Base-by-base conservation (phyloP, 37 sponge, comb jelly and placozoan genomes). In the Tethya wilhelma region DNA sequence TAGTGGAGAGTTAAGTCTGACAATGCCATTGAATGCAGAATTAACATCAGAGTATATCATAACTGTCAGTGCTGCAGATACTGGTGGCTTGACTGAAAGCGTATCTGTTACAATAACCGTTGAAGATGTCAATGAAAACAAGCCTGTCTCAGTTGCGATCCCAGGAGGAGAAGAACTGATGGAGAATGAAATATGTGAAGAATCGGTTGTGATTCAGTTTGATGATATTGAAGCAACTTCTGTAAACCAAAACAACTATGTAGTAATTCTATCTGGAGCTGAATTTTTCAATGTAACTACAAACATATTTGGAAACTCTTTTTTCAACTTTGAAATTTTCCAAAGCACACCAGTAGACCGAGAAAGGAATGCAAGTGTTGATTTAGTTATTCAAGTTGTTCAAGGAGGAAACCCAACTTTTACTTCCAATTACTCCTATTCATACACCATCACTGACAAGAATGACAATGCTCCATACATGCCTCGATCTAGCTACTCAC, bases 381-480 rank as follows among this genome's bases (percentile, higher is more conserved):
- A 46, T 28, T 17, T 81, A 7, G 30, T 56, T 29, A 2, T 81
- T 8, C 25, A 69, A 2, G 4, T 70, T 17, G 44, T 42, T 30
- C 72, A 69, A 39, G 33, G 58, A 42, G 71, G 71, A 28, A 37
- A 70, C 44, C 81, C 81, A 5, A 0, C 59, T 3, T 25, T 81
- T 4, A 33, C 4, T 1, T 3, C 26, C 23, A 57, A 23, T 17
- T 22, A 59, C 2, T 11, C 14, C 4, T 3, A 22, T 34, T 75
- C 38, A 9, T 1, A 75, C 17, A 31, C 56, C 7, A 22, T 84
- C 29, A 1, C 32, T 45, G 84, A 74, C 33, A 31, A 42, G 0
- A 84, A 84, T 75, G 84, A 84, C 40, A 75, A 75, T 67, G 49
- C 46, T 12, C 84, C 84, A 29, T 5, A 2, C 22, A 19, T 84